Percentiles rank a stretch among this genome's conserved stretches.
Evolutionary conservation across 1,140 invertebrate species (phyloP).

Genomic region (Drosophila insularis): DNA sequence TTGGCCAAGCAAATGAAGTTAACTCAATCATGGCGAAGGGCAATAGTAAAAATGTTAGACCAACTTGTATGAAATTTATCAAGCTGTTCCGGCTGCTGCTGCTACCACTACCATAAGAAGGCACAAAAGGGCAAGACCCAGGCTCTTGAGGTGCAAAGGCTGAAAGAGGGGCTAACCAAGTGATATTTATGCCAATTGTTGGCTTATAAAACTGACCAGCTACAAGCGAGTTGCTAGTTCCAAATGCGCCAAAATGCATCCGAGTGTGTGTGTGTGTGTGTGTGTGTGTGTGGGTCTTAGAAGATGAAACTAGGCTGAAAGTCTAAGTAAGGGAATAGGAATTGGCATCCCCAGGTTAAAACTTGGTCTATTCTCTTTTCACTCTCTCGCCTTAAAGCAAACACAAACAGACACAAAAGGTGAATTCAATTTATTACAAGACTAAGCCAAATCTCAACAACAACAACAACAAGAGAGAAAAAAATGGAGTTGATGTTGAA

Average conservation of each 20-base stretch:
- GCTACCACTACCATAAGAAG: constrained; percentile 13
- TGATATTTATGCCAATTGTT: constrained; percentile 80
- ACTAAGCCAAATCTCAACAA: constrained; percentile 54
- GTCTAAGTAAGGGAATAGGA: constrained; percentile 35
- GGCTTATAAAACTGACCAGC: constrained; percentile 51
- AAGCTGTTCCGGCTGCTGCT: constrained; percentile 41
- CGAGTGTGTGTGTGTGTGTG: constrained; percentile 37
- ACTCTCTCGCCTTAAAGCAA: constrained; percentile 54
- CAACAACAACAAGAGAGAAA: background rate
- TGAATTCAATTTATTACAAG: constrained; percentile 79
- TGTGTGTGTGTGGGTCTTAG: constrained; percentile 63
- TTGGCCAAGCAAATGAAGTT: constrained; percentile 70
- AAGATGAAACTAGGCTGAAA: constrained; percentile 50
- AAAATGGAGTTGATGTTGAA: constrained; percentile 70
- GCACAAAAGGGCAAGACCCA: constrained; percentile 1
- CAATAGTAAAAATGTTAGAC: constrained; percentile 77
- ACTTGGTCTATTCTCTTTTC: background rate
- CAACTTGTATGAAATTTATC: constrained; percentile 75
- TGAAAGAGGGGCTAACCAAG: constrained; percentile 38
- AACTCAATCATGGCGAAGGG: constrained; percentile 68
- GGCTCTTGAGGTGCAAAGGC: background rate
- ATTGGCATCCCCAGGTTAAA: constrained; percentile 6
- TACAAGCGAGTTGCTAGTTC: constrained; percentile 28
- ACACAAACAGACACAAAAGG: constrained; percentile 71
- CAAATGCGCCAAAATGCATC: constrained; percentile 27